Base-by-base conservation (phyloP, 2,888 invertebrate species). In the Synanthedon formicaeformis region DNA sequence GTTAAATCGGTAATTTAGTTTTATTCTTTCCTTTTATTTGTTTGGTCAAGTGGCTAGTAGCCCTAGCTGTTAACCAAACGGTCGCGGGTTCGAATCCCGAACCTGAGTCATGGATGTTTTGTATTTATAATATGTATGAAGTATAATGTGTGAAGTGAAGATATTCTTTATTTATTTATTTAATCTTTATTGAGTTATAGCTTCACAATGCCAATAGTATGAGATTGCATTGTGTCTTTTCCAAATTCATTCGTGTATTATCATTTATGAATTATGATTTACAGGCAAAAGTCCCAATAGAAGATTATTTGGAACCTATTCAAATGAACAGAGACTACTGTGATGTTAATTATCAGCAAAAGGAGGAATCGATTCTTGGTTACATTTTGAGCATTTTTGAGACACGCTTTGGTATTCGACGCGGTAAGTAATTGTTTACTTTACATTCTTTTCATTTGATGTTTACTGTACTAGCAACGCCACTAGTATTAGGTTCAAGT, bases 261-360 rank as follows among this genome's bases (percentile, higher is more conserved):
- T 12, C 13, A 45, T 12, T 45, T 12, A 45, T 45, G n/a, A 23
- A 23, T 41, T 41, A 41, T n/a, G 41, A 41, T 45, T 45, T 45
- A 34, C 14, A 45, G 45, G 45, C 45, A 13, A 53, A 53, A 27
- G 50, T 81, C 2, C 72, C 73, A 3, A 85, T 87, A 3, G 88
- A 88, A 64, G 88, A 88, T 2, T 88, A 88, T 51, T 54, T 88
- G 53, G 88, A 84, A 51, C 88, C 88, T 2, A 77, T 85, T 1
- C 77, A 76, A 56, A 54, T 80, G 5, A 71, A 62, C 54, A 77
- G 73, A 48, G 83, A 86, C 50, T 87, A 87, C 57, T 81, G 83
- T 50, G 85, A 85, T 58, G 71, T 87, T 6, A 67, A 64, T 18
- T 64, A 70, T 12, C 71, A 66, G 41, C 73, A 76, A 54, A 77